phyloP scores from a whole-genome alignment of 2,888 invertebrate genomes.

The Mellilla xanthometata region DNA sequence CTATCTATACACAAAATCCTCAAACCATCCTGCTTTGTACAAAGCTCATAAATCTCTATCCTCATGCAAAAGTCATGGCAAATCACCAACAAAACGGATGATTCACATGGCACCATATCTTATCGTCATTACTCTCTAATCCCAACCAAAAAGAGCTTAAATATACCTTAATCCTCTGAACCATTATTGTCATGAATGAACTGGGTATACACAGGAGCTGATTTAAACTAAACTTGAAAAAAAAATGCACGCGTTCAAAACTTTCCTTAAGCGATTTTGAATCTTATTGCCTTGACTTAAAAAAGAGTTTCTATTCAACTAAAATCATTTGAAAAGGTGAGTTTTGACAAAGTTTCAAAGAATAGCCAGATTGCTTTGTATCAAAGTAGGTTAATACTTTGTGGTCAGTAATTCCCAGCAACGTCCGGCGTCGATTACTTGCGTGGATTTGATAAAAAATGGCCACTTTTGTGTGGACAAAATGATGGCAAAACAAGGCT shows the following conservation, averaged over 20 bases:
- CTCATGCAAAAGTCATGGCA: conserved; percentile 47
- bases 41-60: conserved; percentile 17
- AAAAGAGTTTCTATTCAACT: neutral
- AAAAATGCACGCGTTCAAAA: conserved; percentile 7
- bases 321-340: too few relatives aligned
- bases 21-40: conserved; percentile 2
- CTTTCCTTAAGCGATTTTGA: conserved; percentile 17
- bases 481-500: conserved; percentile 57
- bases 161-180: conserved; percentile 55
- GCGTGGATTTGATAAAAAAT: conserved; percentile 45
- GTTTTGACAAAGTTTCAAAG: conserved; percentile 36
- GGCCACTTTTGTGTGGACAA: conserved; percentile 37
- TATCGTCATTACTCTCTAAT: conserved; percentile 67
- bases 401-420: conserved; percentile 37
- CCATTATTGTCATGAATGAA: conserved; percentile 54
- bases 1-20: neutral
- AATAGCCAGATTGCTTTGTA: conserved; percentile 34
- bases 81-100: conserved; percentile 29
- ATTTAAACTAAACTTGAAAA: neutral
- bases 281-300: neutral
- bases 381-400: conserved; percentile 38
- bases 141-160: conserved; percentile 56
- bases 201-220: conserved; percentile 28
- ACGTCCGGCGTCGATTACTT: conserved; percentile 76
- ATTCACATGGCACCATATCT: conserved; percentile 49